phyloP scores from a whole-genome alignment of 2,888 invertebrate genomes.

The Dolichomitus sp. region DNA sequence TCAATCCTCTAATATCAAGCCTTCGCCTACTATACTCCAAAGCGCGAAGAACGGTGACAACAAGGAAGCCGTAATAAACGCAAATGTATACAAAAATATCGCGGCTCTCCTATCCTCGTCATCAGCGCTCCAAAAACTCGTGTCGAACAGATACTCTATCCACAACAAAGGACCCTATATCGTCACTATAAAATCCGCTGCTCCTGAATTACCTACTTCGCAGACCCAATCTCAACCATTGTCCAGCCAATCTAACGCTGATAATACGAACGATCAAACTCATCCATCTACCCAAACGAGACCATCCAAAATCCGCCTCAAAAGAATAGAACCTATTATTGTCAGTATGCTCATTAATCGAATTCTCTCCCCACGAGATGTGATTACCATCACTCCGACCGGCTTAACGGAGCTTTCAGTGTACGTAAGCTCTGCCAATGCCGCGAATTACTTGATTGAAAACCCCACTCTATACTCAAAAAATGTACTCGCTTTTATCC shows the following conservation, averaged over 20 bases:
- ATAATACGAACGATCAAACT: not conserved
- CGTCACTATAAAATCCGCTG: not conserved
- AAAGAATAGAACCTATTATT: not conserved
- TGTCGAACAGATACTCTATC: not conserved
- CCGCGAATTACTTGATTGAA: not conserved
- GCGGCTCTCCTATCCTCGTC: not conserved
- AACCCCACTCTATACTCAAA: not conserved
- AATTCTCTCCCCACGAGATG: not conserved
- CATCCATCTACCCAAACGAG: not conserved
- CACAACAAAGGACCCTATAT: not conserved
- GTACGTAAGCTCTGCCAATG: not conserved
- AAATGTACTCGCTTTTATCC: constrained; percentile 1
- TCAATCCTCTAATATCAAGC: not conserved
- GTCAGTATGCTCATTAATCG: not conserved
- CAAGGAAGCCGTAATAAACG: not conserved
- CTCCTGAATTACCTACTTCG: not conserved
- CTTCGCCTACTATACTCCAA: no score
- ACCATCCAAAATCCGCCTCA: not conserved
- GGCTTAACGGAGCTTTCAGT: not conserved
- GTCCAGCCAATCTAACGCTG: not conserved
- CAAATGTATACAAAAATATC: not conserved
- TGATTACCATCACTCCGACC: not conserved
- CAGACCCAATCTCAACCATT: not conserved
- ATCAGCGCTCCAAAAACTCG: not conserved
- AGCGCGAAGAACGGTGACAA: no score